Evolutionary conservation across 2,888 invertebrate species (phyloP).

Genomic region (Tholera decimalis): DNA sequence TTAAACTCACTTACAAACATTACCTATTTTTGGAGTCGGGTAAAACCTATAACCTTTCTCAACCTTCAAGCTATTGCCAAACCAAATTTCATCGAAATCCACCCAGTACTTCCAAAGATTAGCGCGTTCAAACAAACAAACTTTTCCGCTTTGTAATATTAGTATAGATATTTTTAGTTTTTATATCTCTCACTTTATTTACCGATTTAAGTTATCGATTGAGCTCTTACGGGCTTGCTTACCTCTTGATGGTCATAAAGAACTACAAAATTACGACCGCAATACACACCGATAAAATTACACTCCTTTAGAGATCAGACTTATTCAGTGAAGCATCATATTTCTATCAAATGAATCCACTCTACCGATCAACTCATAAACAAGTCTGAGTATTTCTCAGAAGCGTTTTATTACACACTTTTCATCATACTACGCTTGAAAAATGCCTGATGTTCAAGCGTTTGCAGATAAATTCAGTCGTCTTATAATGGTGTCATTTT

Average conservation of each 20-base stretch:
- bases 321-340: conserved; percentile 22
- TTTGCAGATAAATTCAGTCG: conserved; percentile 18
- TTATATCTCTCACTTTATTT: too few relatives aligned
- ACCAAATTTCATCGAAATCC: too few relatives aligned
- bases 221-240: neutral
- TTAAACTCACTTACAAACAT: too few relatives aligned
- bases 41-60: too few relatives aligned
- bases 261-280: neutral
- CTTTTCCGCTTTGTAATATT: too few relatives aligned
- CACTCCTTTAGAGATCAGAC: conserved; percentile 4
- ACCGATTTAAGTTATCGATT: too few relatives aligned
- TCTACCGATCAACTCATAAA: conserved; percentile 2
- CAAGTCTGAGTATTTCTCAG: conserved; percentile 7
- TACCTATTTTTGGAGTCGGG: too few relatives aligned
- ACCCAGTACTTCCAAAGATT: too few relatives aligned
- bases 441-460: neutral
- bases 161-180: too few relatives aligned
- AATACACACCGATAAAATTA: conserved; percentile 5
- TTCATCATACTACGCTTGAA: neutral
- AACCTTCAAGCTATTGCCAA: too few relatives aligned
- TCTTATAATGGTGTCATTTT: conserved; percentile 18
- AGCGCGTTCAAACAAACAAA: too few relatives aligned
- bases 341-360: conserved; percentile 6
- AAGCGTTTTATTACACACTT: neutral
- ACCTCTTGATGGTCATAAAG: neutral